Conservation (phyloP, 1,140 invertebrate species). For the Camponotus pennsylvanicus region DNA sequence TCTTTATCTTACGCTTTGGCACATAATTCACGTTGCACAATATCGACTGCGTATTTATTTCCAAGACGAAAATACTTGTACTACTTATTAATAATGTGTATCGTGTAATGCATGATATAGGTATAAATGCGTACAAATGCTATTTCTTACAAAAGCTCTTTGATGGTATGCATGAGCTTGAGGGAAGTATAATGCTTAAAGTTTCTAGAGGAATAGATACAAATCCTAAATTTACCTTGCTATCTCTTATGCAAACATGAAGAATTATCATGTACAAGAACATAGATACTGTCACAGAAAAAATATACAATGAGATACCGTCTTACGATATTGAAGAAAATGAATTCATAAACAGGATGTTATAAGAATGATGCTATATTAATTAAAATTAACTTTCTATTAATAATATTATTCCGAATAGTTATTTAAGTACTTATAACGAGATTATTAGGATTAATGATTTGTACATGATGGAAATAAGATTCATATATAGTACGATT, state of each 20-base stretch:
- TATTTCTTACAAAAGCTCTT: conserved; percentile 54
- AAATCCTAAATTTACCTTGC: neutral
- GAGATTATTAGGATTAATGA: neutral
- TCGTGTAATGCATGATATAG: conserved; percentile 43
- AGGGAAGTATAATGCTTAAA: neutral
- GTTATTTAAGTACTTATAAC: neutral
- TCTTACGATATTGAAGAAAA: neutral
- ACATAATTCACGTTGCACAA: conserved; percentile 80
- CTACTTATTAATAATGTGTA: conserved; percentile 42
- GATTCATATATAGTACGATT: conserved; percentile 29
- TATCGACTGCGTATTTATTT: conserved; percentile 66
- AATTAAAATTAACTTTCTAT: conserved; percentile 20
- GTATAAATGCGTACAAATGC: conserved; percentile 50
- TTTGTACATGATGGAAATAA: neutral
- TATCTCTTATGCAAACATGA: neutral
- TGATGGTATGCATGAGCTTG: neutral
- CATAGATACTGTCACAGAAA: conserved; percentile 4
- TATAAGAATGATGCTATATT: neutral
- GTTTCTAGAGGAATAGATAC: conserved; percentile 4
- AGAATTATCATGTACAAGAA: neutral
- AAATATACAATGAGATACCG: neutral
- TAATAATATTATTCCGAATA: neutral
- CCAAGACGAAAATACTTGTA: conserved; percentile 47
- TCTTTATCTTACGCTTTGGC: conserved; percentile 77
- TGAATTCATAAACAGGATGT: neutral